These are phyloP conservation scores for Pangasianodon gigas DNA, from an alignment of 2,113 vertebrate species.

Conservation along the genomic window DNA sequence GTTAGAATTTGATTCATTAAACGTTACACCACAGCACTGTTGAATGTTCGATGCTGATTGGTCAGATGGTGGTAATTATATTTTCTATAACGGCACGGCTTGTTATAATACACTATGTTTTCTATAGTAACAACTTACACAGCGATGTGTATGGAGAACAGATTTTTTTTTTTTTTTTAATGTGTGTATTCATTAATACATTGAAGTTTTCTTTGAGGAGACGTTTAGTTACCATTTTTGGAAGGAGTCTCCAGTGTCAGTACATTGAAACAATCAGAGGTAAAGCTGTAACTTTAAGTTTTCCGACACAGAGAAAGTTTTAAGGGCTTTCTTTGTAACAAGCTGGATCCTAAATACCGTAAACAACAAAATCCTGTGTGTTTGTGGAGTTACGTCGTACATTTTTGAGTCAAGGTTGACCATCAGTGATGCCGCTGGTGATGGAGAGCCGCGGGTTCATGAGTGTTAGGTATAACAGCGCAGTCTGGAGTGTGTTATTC, in stretches of 20 bases:
- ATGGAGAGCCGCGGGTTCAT: background rate
- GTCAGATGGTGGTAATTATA: background rate
- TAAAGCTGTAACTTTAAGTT: background rate
- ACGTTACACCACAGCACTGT: too few relatives aligned
- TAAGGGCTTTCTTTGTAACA: background rate
- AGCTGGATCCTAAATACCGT: background rate
- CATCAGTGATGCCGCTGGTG: too few relatives aligned
- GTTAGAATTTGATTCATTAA: background rate
- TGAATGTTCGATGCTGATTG: background rate
- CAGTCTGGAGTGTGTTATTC: background rate
- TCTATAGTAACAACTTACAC: background rate
- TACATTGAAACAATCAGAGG: background rate
- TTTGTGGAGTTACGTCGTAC: too few relatives aligned
- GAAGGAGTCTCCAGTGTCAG: background rate
- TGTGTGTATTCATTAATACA: too few relatives aligned
- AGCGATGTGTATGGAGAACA: background rate
- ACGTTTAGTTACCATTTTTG: too few relatives aligned
- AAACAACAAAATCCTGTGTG: background rate
- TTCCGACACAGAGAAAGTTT: too few relatives aligned
- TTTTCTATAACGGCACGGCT: background rate
- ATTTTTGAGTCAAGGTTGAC: background rate
- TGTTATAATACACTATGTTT: background rate
- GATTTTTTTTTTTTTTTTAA: too few relatives aligned
- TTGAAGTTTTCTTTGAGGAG: background rate
- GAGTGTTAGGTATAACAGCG: background rate